These are phyloP conservation scores for Alaudala cheleensis DNA, from an alignment of 2,113 vertebrate genomes.

Conservation along the genomic window DNA sequence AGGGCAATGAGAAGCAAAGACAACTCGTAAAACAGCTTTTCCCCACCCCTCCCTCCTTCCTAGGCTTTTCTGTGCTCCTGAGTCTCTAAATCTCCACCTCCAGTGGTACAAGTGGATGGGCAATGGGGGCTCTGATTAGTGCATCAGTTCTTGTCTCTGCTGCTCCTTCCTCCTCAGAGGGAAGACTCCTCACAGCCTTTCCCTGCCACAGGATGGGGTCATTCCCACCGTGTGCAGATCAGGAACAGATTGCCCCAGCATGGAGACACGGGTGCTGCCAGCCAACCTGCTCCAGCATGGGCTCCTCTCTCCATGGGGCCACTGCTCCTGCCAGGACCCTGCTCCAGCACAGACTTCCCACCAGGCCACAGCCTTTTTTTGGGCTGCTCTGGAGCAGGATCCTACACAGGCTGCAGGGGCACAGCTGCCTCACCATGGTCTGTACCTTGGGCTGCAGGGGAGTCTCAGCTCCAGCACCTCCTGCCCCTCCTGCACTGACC, in stretches of 20 bases:
- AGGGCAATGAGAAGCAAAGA: not conserved
- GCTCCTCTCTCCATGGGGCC: not conserved
- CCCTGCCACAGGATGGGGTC: not conserved
- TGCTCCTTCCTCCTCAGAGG: not conserved
- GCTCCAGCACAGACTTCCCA: not conserved
- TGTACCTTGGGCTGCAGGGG: not conserved
- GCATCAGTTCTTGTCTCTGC: not conserved
- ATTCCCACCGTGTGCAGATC: not conserved
- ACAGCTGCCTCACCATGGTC: not conserved
- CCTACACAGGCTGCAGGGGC: not conserved
- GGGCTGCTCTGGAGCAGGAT: not conserved
- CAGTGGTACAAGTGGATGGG: fast-evolving
- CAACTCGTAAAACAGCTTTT: not conserved
- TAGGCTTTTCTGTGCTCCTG: not conserved
- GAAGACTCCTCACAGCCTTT: not conserved
- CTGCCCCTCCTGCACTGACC: not conserved
- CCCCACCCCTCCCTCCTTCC: not conserved
- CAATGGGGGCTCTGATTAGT: not conserved
- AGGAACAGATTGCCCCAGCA: not conserved
- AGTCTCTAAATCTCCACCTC: not conserved
- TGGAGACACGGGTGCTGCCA: not conserved
- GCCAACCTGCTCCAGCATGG: not conserved
- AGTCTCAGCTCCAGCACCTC: fast-evolving
- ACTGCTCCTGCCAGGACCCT: not conserved
- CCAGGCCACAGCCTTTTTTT: not conserved